Percentiles rank a stretch among this genome's conserved stretches.
Conservation (phyloP, 2,797 vertebrate species). For the Fistularia commersonii region DNA sequence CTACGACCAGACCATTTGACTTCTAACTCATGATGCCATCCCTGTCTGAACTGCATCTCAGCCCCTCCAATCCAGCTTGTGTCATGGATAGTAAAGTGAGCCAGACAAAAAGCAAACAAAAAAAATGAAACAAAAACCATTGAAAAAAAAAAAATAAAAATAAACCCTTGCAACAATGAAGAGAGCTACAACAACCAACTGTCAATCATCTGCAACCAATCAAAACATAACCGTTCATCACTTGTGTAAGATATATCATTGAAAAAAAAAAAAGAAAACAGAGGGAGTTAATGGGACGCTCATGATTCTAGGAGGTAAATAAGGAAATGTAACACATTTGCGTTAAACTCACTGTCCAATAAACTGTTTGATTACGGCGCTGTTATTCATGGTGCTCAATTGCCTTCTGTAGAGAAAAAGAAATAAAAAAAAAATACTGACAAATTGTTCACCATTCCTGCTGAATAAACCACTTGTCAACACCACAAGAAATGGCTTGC, state of each 20-base stretch:
- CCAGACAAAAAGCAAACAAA: constrained; percentile 13
- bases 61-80: constrained; percentile 40
- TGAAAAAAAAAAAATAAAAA: too few relatives aligned
- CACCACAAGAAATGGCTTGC: constrained; percentile 48
- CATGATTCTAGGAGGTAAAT: constrained; percentile 25
- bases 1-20: constrained; percentile 22
- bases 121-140: constrained; percentile 9
- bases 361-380: constrained; percentile 62
- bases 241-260: constrained; percentile 31
- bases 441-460: constrained; percentile 83
- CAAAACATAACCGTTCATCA: constrained; percentile 21
- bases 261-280: constrained; percentile 13
- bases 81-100: constrained; percentile 28
- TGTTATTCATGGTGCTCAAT: constrained; percentile 70
- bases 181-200: constrained; percentile 24
- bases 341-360: constrained; percentile 57
- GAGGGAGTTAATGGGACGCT: constrained; percentile 17
- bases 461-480: constrained; percentile 86
- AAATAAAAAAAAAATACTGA: constrained; percentile 67
- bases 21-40: constrained; percentile 24
- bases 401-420: constrained; percentile 72
- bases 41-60: constrained; percentile 42
- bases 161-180: constrained; percentile 10
- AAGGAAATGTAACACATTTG: constrained; percentile 40
- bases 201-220: constrained; percentile 5